phyloP scores from a whole-genome alignment of 1,140 invertebrate genomes.

The Mesaphorura yosii region DNA sequence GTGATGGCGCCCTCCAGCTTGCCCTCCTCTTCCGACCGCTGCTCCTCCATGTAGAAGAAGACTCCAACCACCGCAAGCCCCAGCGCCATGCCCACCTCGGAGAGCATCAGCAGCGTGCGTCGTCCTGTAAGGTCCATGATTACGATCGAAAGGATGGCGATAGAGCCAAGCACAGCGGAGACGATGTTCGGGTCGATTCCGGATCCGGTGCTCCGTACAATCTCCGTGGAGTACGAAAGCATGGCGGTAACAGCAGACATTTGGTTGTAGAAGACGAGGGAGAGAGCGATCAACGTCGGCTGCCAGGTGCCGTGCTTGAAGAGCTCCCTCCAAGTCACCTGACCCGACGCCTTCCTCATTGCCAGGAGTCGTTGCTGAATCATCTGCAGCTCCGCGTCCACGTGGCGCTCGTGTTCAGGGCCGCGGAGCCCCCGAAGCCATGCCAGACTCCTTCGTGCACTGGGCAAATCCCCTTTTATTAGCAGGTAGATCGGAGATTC shows the following conservation, averaged over 20 bases:
- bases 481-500: slow-evolving; percentile 24
- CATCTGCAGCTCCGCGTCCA: slow-evolving; percentile 34
- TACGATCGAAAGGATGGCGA: slow-evolving; percentile 38
- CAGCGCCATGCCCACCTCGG: slow-evolving; percentile 32
- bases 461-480: slow-evolving; percentile 44
- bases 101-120: slow-evolving; percentile 38
- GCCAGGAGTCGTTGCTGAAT: background rate
- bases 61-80: slow-evolving; percentile 21
- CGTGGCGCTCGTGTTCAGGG: slow-evolving; percentile 31
- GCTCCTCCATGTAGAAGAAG: slow-evolving; percentile 29
- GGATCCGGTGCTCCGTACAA: slow-evolving; percentile 53
- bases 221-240: slow-evolving; percentile 63
- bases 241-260: slow-evolving; percentile 63
- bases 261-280: slow-evolving; percentile 66
- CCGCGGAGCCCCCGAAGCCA: slow-evolving; percentile 60
- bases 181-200: slow-evolving; percentile 45
- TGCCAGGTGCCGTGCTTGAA: slow-evolving; percentile 34
- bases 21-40: background rate
- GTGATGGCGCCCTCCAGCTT: slow-evolving; percentile 28
- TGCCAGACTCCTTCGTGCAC: slow-evolving; percentile 50
- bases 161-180: slow-evolving; percentile 52
- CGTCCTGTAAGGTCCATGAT: slow-evolving; percentile 40
- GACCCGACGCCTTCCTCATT: slow-evolving; percentile 16
- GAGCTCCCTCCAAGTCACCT: slow-evolving; percentile 12
- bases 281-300: slow-evolving; percentile 57